Percentiles rank a stretch among this genome's conserved stretches.
These are phyloP conservation scores for Achroia grisella DNA, from an alignment of 1,140 invertebrate species.

Conservation along the genomic window DNA sequence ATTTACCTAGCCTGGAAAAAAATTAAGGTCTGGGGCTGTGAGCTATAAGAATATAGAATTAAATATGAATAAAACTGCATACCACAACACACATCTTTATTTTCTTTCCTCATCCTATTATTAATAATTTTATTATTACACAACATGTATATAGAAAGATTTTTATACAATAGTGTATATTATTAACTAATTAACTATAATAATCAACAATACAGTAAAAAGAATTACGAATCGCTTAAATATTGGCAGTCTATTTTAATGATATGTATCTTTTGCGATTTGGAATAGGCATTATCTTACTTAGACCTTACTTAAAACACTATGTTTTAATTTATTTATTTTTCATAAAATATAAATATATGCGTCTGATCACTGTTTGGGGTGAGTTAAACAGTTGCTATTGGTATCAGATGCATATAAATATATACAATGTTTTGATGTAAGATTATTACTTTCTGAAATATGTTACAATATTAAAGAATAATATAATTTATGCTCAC, in stretches of 20 bases:
- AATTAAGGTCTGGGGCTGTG: too few relatives aligned
- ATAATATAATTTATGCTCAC: background rate
- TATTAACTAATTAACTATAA: slow-evolving; percentile 58
- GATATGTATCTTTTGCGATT: slow-evolving; percentile 71
- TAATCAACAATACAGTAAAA: slow-evolving; percentile 69
- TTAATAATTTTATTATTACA: slow-evolving; percentile 66
- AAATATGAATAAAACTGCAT: slow-evolving; percentile 15
- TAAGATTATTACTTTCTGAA: slow-evolving; percentile 2
- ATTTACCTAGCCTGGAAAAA: too few relatives aligned
- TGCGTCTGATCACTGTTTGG: too few relatives aligned
- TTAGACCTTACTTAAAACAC: slow-evolving; percentile 20
- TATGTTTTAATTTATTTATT: too few relatives aligned
- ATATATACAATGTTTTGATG: slow-evolving; percentile 1
- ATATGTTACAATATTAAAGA: background rate
- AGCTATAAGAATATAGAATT: too few relatives aligned
- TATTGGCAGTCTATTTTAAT: slow-evolving; percentile 71
- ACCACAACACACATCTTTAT: slow-evolving; percentile 68
- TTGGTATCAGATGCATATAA: slow-evolving; percentile 1
- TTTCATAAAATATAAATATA: too few relatives aligned
- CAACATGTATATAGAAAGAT: slow-evolving; percentile 73
- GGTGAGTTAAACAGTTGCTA: too few relatives aligned
- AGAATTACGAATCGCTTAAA: slow-evolving; percentile 67
- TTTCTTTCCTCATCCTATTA: slow-evolving; percentile 43
- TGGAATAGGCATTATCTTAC: slow-evolving; percentile 59
- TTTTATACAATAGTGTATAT: slow-evolving; percentile 73